phyloP scores from a whole-genome alignment of 2,113 vertebrate species.

The Lycaon pictus region DNA sequence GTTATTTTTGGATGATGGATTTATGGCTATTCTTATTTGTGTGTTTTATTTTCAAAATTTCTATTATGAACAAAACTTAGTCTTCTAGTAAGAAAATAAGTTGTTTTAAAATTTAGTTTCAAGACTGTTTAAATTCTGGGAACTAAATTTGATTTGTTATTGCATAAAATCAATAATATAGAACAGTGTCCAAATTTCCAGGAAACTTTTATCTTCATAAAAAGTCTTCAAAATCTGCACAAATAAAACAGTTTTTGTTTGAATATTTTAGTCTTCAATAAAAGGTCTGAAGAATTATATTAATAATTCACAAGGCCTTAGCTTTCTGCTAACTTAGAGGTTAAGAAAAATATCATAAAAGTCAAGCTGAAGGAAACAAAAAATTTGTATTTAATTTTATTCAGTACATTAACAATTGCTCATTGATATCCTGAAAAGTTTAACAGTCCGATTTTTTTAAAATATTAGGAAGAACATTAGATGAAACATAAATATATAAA shows the following conservation, averaged over 20 bases:
- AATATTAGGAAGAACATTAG: not conserved
- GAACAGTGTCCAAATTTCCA: not conserved
- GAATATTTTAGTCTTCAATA: not conserved
- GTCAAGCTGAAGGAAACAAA: not conserved
- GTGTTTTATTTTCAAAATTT: not conserved
- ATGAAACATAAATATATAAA: not conserved
- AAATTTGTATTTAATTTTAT: not conserved
- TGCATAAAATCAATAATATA: not conserved
- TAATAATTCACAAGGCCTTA: not conserved
- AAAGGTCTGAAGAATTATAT: not conserved
- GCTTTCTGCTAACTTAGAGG: not conserved
- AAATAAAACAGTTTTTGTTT: not conserved
- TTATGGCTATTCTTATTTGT: constrained; percentile 19
- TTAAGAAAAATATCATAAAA: not conserved
- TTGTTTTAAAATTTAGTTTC: constrained; percentile 48
- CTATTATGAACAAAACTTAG: not conserved
- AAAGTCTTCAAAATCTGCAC: not conserved
- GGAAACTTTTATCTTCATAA: not conserved
- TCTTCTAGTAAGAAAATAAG: not conserved
- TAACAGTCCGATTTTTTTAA: not conserved
- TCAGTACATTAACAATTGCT: not conserved
- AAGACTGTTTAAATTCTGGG: not conserved
- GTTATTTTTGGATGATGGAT: not conserved
- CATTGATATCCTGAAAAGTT: not conserved
- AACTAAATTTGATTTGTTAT: not conserved